phyloP scores from a whole-genome alignment of 2,888 invertebrate species.

The Athalia rosae region DNA sequence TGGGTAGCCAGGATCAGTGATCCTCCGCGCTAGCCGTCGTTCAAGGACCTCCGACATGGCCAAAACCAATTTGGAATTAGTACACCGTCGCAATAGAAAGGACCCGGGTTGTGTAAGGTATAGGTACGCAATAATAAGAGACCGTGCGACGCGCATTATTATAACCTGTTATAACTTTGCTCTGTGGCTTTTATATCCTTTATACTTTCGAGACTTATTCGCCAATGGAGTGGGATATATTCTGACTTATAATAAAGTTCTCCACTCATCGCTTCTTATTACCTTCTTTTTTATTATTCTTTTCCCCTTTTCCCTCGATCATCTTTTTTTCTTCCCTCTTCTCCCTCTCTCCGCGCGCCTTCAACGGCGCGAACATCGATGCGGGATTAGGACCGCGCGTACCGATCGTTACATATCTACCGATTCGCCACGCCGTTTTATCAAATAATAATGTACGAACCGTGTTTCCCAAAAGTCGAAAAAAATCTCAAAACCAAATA shows the following conservation, averaged over 20 bases:
- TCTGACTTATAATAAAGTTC: too few relatives aligned
- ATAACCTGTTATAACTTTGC: slow-evolving; percentile 31
- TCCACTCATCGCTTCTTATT: too few relatives aligned
- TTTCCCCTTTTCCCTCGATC: background rate
- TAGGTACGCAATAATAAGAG: slow-evolving; percentile 18
- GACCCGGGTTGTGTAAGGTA: background rate
- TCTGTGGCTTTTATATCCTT: slow-evolving; percentile 16
- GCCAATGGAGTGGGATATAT: too few relatives aligned
- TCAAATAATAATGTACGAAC: too few relatives aligned
- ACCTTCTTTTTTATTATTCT: too few relatives aligned
- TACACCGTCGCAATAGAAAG: slow-evolving; percentile 54
- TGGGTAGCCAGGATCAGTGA: slow-evolving; percentile 68
- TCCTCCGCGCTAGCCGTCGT: slow-evolving; percentile 60
- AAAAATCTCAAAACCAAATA: too few relatives aligned
- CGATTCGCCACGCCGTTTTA: too few relatives aligned
- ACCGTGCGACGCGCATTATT: slow-evolving; percentile 12
- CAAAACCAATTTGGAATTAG: slow-evolving; percentile 71
- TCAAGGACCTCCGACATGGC: slow-evolving; percentile 53
- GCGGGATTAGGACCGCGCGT: background rate
- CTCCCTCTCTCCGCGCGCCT: background rate
- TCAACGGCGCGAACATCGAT: background rate
- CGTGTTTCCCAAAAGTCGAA: too few relatives aligned
- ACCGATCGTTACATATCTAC: background rate
- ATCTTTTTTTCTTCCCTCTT: background rate
- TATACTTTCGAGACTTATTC: too few relatives aligned